A percentile compares a stretch with the other conserved stretches of the same genome.
Conservation (phyloP, 2,113 vertebrate genomes). For the Poeciliopsis retropinna region DNA sequence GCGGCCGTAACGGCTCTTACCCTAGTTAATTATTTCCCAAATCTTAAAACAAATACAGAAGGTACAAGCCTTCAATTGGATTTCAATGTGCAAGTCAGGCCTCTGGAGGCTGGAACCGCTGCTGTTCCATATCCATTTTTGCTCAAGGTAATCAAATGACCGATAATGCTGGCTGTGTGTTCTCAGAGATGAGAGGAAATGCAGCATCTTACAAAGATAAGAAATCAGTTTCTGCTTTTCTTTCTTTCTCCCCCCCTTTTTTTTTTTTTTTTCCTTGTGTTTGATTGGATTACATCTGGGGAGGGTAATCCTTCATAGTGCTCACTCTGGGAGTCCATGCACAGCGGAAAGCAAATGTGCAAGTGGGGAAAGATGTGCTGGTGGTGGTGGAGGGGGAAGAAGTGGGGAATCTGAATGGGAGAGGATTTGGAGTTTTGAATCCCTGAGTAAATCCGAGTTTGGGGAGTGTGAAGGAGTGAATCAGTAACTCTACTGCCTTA, state of each 20-base stretch:
- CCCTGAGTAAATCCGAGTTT: constrained; percentile 42
- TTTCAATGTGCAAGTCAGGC: constrained; percentile 79
- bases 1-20: constrained; percentile 78
- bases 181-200: constrained; percentile 78
- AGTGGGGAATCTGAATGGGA: constrained; percentile 21
- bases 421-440: constrained; percentile 63
- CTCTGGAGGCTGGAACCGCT: constrained; percentile 73
- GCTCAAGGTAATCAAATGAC: constrained; percentile 83
- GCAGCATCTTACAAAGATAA: constrained; percentile 82
- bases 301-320: constrained; percentile 78
- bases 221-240: constrained; percentile 82
- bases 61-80: constrained; percentile 80
- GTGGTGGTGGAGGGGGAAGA: neutral
- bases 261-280: constrained; percentile 70
- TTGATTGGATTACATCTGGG: constrained; percentile 81
- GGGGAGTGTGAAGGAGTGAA: constrained; percentile 47
- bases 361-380: constrained; percentile 12
- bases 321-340: constrained; percentile 61
- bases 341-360: constrained; percentile 70
- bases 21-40: constrained; percentile 82
- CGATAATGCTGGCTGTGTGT: constrained; percentile 79
- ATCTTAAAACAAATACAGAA: constrained; percentile 83
- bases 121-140: constrained; percentile 80
- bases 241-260: constrained; percentile 68
- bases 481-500: constrained; percentile 38